Evolutionary conservation across 2,797 vertebrate species (phyloP), one percentile per base, ranked within the genome.

Genomic region (Myotis daubentonii): DNA sequence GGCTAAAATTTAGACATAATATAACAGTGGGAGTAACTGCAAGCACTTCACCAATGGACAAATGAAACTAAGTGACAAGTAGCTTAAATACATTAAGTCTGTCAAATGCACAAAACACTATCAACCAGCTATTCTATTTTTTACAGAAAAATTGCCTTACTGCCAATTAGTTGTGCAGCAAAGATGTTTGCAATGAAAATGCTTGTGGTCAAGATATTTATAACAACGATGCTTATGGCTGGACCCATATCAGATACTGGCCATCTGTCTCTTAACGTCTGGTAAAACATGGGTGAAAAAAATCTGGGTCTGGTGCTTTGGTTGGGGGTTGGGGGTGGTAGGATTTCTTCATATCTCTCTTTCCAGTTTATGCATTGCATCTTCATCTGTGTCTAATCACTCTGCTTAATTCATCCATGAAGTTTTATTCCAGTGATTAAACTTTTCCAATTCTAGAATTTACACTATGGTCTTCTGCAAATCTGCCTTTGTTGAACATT

Each of bases 331-430:
- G 55, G 53, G 33, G 22, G 30, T n/a, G 16, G 28, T n/a, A 28
- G 8, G 22, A 70, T 62, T 84, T 84, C 78, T 20, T 91, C 22
- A 10, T 33, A 8, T 47, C 11, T 92, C 60, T 88, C 19, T 82
- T 92, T 94, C 23, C 15, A 66, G 38, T 66, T 94, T 9, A 92
- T 38, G 36, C 36, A 89, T 83, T 82, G 75, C n/a, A 62, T 70
- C 51, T 84, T 90, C 71, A 55, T 47, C 47, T 92, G 12, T 78
- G 19, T 87, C 60, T 94, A 74, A 74, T 49, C 33, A 30, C 12
- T 47, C 19, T 71, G 33, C 47, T 89, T 83, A 82, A 36, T 78
- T 36, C n/a, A 92, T 78, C 38, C 25, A 44, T 60, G 62, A 82
- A 60, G 41, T 71, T 93, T 75, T 51, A 81, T 41, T 75, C 81